Conservation (phyloP, 1,140 invertebrate species). For the Drosophila willistoni region DNA sequence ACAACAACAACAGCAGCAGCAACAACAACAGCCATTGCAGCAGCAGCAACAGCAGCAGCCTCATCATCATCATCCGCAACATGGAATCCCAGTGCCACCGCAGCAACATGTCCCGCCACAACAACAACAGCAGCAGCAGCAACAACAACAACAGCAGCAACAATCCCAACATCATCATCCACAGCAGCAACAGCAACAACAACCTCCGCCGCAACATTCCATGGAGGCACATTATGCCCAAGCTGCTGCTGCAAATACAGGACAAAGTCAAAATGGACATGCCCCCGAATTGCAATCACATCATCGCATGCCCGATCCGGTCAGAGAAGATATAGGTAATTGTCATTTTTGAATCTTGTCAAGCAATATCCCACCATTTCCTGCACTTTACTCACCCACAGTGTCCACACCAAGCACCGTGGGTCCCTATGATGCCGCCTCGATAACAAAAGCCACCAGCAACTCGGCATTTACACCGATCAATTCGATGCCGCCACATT, state of each 20-base stretch:
- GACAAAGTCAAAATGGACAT: conserved; percentile 69
- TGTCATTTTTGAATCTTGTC: conserved; percentile 26
- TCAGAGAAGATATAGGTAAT: conserved; percentile 84
- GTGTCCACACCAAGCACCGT: conserved; percentile 75
- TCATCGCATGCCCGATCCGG: conserved; percentile 82
- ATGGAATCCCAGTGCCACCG: conserved; percentile 60
- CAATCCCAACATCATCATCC: conserved; percentile 85
- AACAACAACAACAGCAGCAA: conserved; percentile 86
- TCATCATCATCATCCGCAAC: conserved; percentile 67
- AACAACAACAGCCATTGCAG: conserved; percentile 62
- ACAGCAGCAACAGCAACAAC: conserved; percentile 85
- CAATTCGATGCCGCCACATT: conserved; percentile 93
- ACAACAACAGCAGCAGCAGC: conserved; percentile 79
- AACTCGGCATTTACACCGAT: conserved; percentile 97
- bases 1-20: conserved; percentile 66
- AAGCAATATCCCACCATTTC: no score
- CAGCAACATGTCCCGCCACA: conserved; percentile 69
- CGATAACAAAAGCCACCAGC: conserved; percentile 85
- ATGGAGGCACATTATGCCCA: conserved; percentile 72
- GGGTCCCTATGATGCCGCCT: conserved; percentile 75
- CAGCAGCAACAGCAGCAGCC: conserved; percentile 59
- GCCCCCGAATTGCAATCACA: conserved; percentile 70
- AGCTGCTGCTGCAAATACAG: conserved; percentile 56
- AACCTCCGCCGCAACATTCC: conserved; percentile 69
- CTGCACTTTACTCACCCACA: conserved; percentile 9